Evolutionary conservation across 2,888 invertebrate species (phyloP), one percentile per base, ranked within the genome.

Genomic region (Macaria liturata): DNA sequence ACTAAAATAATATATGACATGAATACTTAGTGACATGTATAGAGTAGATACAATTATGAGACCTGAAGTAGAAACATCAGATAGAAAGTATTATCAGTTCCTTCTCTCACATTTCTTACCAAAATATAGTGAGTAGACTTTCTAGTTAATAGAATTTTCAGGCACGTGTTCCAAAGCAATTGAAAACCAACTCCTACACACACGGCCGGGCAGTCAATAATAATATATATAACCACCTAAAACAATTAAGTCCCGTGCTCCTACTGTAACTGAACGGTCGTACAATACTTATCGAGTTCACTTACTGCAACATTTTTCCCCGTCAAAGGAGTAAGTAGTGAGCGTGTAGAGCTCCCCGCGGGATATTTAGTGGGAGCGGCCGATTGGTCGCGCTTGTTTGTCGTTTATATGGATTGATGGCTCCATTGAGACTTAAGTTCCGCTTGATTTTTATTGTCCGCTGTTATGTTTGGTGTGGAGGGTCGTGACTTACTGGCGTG

Each of bases 341-440:
- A 60, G 60, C 58, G 49, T 55, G 49, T 54, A 39, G 42, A 69
- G 62, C 72, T 75, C 77, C 75, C 75, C 45, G 65, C 70, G 75
- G 80, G 70, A 71, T 72, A 69, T 78, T 78, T 80, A 79, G 72
- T 66, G 71, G 66, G 64, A 58, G 50, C 59, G 62, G 54, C 59
- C 64, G 62, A 65, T 62, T 61, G 64, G 59, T 49, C 56, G 52
- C 45, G 53, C 46, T 57, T 55, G 55, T 58, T 66, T 65, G 61
- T 61, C 64, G 63, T 63, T 62, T 64, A 66, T 61, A 55, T 55
- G 59, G 64, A 67, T 64, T 62, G 66, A 67, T 66, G 54, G 59
- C 57, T 56, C 61, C 45, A 45, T 37, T n/a, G 50, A 54, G 61
- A 59, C n/a, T n/a, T 60, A 46, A 48, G 46, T 58, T 54, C 49